Conservation (phyloP, 1,140 invertebrate species). For the Lethrus apterus region DNA sequence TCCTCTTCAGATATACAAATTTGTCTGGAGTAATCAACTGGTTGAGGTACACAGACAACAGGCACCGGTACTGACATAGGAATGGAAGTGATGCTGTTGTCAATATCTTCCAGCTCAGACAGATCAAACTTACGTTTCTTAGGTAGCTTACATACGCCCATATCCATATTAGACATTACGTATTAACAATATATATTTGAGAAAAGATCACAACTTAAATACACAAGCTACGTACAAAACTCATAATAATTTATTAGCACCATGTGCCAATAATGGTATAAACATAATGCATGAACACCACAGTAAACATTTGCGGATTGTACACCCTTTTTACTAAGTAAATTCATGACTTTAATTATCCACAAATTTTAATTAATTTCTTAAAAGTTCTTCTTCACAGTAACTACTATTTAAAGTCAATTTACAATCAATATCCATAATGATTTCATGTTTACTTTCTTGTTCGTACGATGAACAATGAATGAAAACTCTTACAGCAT, state of each 20-base stretch:
- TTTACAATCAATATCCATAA: neutral
- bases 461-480: constrained; percentile 5
- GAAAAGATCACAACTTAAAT: neutral
- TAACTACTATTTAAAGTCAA: neutral
- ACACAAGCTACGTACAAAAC: neutral
- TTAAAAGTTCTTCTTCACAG: neutral
- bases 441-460: neutral
- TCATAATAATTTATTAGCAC: constrained; percentile 7
- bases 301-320: neutral
- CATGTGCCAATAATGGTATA: neutral
- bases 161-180: constrained; percentile 32
- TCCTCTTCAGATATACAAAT: constrained; percentile 19
- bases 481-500: constrained; percentile 11
- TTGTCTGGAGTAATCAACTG: constrained; percentile 52
- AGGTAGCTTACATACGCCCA: constrained; percentile 62
- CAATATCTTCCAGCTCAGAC: constrained; percentile 65
- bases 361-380: neutral
- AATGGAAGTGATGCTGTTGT: constrained; percentile 13
- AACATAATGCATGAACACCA: neutral
- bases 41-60: constrained; percentile 47
- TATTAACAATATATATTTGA: neutral
- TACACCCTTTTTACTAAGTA: constrained; percentile 2
- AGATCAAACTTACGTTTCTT: constrained; percentile 86
- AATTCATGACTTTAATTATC: constrained; percentile 5
- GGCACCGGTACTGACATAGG: constrained; percentile 33